Conservation (phyloP, 2,113 vertebrate genomes). For the Muscicapa adusta region DNA sequence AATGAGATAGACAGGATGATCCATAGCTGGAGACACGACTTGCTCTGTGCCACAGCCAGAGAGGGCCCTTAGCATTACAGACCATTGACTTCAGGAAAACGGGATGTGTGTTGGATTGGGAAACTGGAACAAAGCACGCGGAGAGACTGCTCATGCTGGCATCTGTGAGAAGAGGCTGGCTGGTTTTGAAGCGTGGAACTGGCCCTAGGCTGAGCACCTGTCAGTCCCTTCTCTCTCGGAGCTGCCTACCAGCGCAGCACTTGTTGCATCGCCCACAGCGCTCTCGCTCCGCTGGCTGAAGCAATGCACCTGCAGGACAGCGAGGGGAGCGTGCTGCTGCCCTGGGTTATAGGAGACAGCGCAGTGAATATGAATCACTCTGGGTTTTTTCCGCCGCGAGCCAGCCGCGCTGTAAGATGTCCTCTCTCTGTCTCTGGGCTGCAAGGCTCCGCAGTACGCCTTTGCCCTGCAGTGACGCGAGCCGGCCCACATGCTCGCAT, state of each 20-base stretch:
- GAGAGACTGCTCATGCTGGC: background rate
- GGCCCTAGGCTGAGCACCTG: background rate
- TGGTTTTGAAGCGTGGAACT: background rate
- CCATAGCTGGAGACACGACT: background rate
- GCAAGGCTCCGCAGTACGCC: background rate
- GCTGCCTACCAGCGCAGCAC: background rate
- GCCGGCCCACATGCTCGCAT: fast-evolving
- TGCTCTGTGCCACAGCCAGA: background rate
- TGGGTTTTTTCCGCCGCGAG: background rate
- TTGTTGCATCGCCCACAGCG: background rate
- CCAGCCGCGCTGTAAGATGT: background rate
- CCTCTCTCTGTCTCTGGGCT: background rate
- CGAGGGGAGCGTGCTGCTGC: fast-evolving
- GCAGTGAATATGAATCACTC: background rate
- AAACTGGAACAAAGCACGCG: background rate
- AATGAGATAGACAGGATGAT: background rate
- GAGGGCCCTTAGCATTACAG: background rate
- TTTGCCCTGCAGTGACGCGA: background rate
- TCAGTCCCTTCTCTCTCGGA: background rate
- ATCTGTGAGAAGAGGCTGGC: background rate
- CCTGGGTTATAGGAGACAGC: background rate
- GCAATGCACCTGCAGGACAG: background rate
- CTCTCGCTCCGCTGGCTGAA: background rate
- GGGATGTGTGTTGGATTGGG: background rate
- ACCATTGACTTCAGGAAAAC: background rate